Base-by-base conservation (phyloP, 2,113 vertebrate species). In the Pelecanus crispus region DNA sequence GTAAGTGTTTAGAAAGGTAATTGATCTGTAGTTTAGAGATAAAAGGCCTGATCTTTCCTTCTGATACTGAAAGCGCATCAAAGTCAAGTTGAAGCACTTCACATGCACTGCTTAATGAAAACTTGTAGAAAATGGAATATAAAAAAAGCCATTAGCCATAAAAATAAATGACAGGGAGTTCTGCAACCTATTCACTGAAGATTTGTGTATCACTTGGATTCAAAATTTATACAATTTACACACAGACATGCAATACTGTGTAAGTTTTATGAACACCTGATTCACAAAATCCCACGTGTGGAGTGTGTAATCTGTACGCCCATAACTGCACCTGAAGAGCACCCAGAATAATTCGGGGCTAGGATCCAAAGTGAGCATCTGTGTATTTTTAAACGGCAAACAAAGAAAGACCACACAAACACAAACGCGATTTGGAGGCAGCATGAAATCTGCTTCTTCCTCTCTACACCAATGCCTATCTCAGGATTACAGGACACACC, bases 1-100 rank as follows among this genome's bases (percentile, higher is more conserved):
- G 84, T 92, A 97, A 92, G 88, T 93, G 77, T 80, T 94, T 95
- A 92, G 96, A 97, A 97, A 97, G 90, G 97, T 86, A 97, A 98
- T 96, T 95, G 94, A 96, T 92, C 85, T 78, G 89, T 81, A 88
- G 88, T 90, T 96, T 94, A 70, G 74, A 96, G 95, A 98, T 96
- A 93, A 97, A 97, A 95, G 80, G 45, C 45, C 72, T 95, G 93
- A 95, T 96, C 92, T 84, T 97, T 95, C 80, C 85, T 92, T 97
- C 79, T 96, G 96, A 96, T 92, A 90, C 56, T 68, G 71, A 94
- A 81, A 66, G 77, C 15, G 20, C 95, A 96, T 97, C 97, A 98
- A 97, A 98, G 92, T 93, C 88, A 96, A 96, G 94, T 68, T 92
- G 93, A 96, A 97, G 59, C 53, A 96, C 72, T 97, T 89, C 89